phyloP scores from a whole-genome alignment of 2,797 vertebrate genomes.

The Sphaeramia orbicularis region DNA sequence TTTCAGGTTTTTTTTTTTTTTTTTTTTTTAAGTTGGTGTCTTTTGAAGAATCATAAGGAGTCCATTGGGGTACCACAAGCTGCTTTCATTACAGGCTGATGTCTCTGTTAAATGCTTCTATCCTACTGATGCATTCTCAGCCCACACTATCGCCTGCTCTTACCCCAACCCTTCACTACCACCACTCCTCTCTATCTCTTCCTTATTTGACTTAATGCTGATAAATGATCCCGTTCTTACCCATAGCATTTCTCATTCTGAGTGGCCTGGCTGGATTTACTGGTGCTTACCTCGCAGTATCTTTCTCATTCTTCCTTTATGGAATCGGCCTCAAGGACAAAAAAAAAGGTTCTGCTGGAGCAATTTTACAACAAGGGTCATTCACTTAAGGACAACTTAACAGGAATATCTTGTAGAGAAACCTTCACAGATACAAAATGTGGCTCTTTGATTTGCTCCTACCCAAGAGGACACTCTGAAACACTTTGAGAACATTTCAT shows the following conservation, averaged over 20 bases:
- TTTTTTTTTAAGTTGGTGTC: slow-evolving; percentile 2
- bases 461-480: slow-evolving; percentile 1
- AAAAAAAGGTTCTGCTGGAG: slow-evolving; percentile 10
- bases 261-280: slow-evolving; percentile 48
- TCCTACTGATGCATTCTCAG: slow-evolving; percentile 44
- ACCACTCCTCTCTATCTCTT: slow-evolving; percentile 53
- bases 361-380: slow-evolving; percentile 27
- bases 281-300: slow-evolving; percentile 35
- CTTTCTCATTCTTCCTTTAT: slow-evolving; percentile 28
- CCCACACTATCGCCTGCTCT: slow-evolving; percentile 26
- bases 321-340: slow-evolving; percentile 45
- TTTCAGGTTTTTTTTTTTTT: too few species aligned
- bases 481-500: background rate
- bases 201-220: slow-evolving; percentile 76
- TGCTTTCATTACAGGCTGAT: slow-evolving; percentile 55
- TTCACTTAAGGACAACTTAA: slow-evolving; percentile 15
- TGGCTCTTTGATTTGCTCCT: background rate
- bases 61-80: slow-evolving; percentile 1
- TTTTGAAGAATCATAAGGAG: slow-evolving; percentile 15
- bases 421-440: background rate
- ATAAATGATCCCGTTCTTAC: slow-evolving; percentile 71
- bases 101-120: slow-evolving; percentile 66
- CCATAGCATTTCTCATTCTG: slow-evolving; percentile 60
- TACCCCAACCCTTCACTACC: slow-evolving; percentile 17
- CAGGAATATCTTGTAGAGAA: background rate